A percentile compares a stretch with the other conserved stretches of the same genome.
Conservation (phyloP, 2,113 vertebrate genomes). For the Alaudala cheleensis region DNA sequence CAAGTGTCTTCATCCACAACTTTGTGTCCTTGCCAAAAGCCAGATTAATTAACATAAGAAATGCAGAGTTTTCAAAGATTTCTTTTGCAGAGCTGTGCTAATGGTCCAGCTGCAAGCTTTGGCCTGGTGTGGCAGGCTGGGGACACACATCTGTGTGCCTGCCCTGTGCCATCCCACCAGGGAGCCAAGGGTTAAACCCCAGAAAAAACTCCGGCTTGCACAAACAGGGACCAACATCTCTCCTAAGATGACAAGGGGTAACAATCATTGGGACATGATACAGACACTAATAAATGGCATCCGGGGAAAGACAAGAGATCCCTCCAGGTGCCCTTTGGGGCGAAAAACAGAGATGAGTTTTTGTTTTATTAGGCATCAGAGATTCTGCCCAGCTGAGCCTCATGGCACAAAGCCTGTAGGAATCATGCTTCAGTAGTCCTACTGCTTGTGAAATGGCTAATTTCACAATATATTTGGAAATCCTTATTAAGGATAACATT, state of each 20-base stretch:
- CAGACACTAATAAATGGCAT: background rate
- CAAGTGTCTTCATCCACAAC: background rate
- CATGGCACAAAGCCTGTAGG: background rate
- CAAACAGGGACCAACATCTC: background rate
- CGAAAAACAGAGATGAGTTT: background rate
- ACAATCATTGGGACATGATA: background rate
- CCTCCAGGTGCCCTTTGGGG: background rate
- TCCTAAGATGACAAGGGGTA: background rate
- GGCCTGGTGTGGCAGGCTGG: background rate
- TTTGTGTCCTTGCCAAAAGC: background rate
- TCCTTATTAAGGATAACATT: background rate
- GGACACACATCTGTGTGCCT: background rate
- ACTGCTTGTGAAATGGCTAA: background rate
- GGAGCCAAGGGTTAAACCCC: background rate
- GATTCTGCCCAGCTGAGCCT: background rate
- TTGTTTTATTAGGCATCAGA: background rate
- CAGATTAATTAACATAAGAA: background rate
- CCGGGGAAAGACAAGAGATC: background rate
- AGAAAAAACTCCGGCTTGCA: background rate
- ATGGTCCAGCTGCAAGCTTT: background rate
- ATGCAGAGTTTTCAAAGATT: background rate
- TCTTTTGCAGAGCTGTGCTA: background rate
- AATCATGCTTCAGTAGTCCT: background rate
- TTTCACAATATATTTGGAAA: background rate
- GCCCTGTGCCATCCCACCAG: background rate